Conservation (phyloP, 2,888 invertebrate species). For the Philereme transversata region DNA sequence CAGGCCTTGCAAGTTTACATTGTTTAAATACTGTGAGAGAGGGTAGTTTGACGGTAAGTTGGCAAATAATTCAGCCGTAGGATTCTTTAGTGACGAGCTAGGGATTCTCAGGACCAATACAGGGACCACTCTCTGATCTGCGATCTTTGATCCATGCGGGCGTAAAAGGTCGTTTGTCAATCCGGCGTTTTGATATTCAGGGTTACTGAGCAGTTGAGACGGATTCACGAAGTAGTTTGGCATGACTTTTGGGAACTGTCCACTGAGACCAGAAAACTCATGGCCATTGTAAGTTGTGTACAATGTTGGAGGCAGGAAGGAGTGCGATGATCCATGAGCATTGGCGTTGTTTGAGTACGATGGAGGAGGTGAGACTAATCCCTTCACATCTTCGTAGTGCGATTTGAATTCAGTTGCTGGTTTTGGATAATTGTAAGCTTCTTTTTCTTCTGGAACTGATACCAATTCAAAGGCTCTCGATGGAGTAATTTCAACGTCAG, state of each 20-base stretch:
- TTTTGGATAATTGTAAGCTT: constrained; percentile 63
- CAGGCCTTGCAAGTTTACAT: constrained; percentile 81
- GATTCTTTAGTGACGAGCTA: constrained; percentile 81
- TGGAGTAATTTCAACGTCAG: constrained; percentile 83
- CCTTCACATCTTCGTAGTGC: constrained; percentile 54
- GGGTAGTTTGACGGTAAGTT: constrained; percentile 83
- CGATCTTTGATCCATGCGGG: constrained; percentile 59
- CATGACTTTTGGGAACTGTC: constrained; percentile 77
- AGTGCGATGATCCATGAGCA: constrained; percentile 29
- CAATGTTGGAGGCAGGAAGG: constrained; percentile 58
- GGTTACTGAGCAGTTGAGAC: constrained; percentile 69
- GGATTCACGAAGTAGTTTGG: constrained; percentile 76
- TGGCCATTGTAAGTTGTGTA: constrained; percentile 79
- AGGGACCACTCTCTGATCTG: constrained; percentile 77
- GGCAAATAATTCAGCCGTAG: constrained; percentile 80
- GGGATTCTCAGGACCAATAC: constrained; percentile 84
- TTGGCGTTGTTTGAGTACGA: constrained; percentile 40
- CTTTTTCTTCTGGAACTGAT: constrained; percentile 62
- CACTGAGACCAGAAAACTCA: constrained; percentile 71
- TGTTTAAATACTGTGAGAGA: constrained; percentile 79
- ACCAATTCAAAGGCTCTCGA: constrained; percentile 82
- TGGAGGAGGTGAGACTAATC: constrained; percentile 53
- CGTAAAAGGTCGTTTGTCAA: constrained; percentile 75
- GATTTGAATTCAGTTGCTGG: constrained; percentile 59
- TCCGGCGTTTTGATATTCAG: constrained; percentile 79